Percentiles rank a stretch among this genome's conserved stretches.
Conservation (phyloP, 2,888 invertebrate genomes). For the Callyntrura guangdongensis region DNA sequence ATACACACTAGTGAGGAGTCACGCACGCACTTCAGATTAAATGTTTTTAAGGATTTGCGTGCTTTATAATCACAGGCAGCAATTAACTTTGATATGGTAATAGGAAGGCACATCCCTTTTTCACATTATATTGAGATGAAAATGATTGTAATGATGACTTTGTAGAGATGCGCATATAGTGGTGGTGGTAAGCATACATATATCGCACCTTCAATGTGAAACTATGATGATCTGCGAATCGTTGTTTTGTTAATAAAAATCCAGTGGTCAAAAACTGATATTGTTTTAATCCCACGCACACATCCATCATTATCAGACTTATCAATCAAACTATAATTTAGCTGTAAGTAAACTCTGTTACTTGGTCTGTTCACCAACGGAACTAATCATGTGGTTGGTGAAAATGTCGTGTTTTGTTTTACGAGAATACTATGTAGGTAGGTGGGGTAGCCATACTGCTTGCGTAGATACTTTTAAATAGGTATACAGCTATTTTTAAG, state of each 20-base stretch:
- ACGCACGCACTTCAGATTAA: slow-evolving; percentile 36
- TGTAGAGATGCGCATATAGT: not conserved
- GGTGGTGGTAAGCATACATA: not conserved
- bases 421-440: slow-evolving; percentile 12
- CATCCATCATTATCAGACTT: slow-evolving; percentile 43
- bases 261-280: slow-evolving; percentile 26
- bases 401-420: not conserved
- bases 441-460: slow-evolving; percentile 2
- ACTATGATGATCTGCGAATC: no score
- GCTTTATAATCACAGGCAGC: slow-evolving; percentile 47
- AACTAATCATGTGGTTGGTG: slow-evolving; percentile 26
- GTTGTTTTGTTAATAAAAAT: not conserved
- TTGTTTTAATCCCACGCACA: slow-evolving; percentile 60
- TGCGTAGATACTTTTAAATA: not conserved
- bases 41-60: slow-evolving; percentile 26
- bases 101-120: slow-evolving; percentile 65
- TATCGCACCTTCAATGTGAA: no score
- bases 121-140: slow-evolving; percentile 5
- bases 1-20: slow-evolving; percentile 22
- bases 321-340: slow-evolving; percentile 41
- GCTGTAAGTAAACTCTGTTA: not conserved
- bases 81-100: slow-evolving; percentile 68
- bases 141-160: not conserved
- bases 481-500: not conserved
- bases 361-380: not conserved